Percentiles rank a stretch among this genome's conserved stretches.
Evolutionary conservation across 2,888 invertebrate genomes (phyloP).

Genomic region (Lottia scabra): DNA sequence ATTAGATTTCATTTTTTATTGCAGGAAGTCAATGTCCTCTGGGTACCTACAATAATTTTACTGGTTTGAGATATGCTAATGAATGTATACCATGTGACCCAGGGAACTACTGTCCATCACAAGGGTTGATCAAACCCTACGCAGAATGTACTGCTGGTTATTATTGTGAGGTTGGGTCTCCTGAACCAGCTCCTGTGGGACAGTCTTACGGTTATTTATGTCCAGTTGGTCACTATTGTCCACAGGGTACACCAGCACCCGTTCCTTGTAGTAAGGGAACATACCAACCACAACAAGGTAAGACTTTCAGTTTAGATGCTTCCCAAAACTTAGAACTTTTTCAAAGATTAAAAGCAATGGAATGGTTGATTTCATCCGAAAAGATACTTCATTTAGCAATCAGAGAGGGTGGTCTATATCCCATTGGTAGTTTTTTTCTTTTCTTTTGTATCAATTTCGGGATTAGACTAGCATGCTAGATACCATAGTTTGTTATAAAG

Average conservation of each 20-base stretch:
- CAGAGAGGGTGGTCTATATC: too few species aligned
- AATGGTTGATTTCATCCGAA: too few species aligned
- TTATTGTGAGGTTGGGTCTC: conserved; percentile 56
- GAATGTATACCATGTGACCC: conserved; percentile 61
- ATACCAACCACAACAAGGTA: conserved; percentile 58
- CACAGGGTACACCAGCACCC: conserved; percentile 54
- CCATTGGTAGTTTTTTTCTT: too few species aligned
- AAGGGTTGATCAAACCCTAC: conserved; percentile 49
- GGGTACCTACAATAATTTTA: conserved; percentile 62
- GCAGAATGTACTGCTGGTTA: conserved; percentile 58
- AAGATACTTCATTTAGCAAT: too few species aligned
- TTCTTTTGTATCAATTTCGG: too few species aligned
- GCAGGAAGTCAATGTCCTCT: conserved; percentile 52
- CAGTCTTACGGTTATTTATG: conserved; percentile 60
- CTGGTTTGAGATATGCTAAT: conserved; percentile 49
- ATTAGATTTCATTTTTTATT: not conserved
- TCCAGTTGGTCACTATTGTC: conserved; percentile 62
- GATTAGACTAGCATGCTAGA: too few species aligned
- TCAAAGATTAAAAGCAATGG: too few species aligned
- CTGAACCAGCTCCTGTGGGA: conserved; percentile 44
- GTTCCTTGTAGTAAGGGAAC: conserved; percentile 58
- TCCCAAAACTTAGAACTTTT: not conserved
- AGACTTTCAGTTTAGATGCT: not conserved
- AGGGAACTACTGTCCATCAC: conserved; percentile 56
- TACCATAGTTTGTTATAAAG: too few species aligned